These are phyloP conservation scores for Synanthedon myopaeformis DNA, from an alignment of 2,888 invertebrate genomes.

Conservation along the genomic window DNA sequence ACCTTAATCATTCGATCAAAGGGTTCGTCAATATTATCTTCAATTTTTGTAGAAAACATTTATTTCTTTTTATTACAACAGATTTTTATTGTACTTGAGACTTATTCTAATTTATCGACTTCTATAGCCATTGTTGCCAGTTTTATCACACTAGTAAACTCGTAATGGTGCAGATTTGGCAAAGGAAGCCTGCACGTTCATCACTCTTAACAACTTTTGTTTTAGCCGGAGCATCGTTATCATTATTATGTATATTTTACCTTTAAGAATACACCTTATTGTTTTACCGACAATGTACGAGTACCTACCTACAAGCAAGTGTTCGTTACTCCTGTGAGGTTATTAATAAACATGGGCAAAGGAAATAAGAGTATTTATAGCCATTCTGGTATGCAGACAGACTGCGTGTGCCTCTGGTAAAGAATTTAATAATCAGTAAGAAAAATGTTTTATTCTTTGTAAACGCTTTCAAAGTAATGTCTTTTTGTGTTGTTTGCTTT, in stretches of 20 bases:
- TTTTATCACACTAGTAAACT: not conserved
- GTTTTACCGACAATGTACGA: not conserved
- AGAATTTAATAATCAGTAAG: too few relatives aligned
- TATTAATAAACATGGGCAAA: not conserved
- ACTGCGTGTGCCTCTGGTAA: not conserved
- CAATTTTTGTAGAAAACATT: too few relatives aligned
- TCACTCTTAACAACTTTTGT: not conserved
- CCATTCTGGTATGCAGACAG: not conserved
- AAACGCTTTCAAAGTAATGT: too few relatives aligned
- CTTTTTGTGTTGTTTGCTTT: not conserved
- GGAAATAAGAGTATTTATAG: not conserved
- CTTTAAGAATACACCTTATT: not conserved
- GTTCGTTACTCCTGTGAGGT: not conserved
- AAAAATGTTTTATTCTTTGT: too few relatives aligned
- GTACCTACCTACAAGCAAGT: not conserved
- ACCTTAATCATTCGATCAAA: too few relatives aligned
- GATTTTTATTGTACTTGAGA: not conserved
- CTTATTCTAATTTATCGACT: not conserved
- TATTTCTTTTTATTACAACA: too few relatives aligned
- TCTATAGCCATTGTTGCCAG: not conserved
- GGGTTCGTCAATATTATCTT: too few relatives aligned
- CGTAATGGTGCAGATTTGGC: not conserved
- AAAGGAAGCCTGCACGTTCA: not conserved
- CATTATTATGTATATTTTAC: not conserved
- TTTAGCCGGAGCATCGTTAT: not conserved